phyloP scores from a whole-genome alignment of 2,888 invertebrate genomes.

The Sipha maydis region DNA sequence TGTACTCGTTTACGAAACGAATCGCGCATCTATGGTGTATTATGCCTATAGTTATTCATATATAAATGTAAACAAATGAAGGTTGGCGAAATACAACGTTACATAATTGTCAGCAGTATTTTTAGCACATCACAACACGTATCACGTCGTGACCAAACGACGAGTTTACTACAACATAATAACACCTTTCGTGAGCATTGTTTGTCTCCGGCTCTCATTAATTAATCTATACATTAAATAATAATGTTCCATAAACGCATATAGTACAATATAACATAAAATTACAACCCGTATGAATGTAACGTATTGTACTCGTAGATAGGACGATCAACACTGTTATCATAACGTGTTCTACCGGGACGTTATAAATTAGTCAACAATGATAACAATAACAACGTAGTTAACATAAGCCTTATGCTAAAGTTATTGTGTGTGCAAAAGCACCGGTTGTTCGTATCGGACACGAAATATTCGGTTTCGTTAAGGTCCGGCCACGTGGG shows the following conservation, averaged over 20 bases:
- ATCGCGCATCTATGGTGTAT: background rate
- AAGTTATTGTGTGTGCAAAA: constrained; percentile 6
- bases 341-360: background rate
- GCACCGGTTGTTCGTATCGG: background rate
- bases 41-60: background rate
- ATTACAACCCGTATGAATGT: too few species aligned
- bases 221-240: background rate
- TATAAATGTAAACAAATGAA: background rate
- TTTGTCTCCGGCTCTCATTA: background rate
- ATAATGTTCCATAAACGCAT: background rate
- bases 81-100: background rate
- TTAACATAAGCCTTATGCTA: constrained; percentile 34
- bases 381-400: constrained; percentile 22
- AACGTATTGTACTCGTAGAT: background rate
- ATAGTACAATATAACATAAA: too few species aligned
- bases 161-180: too few species aligned
- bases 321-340: too few species aligned
- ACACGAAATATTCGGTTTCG: constrained; percentile 34
- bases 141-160: too few species aligned
- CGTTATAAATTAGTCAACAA: constrained; percentile 27
- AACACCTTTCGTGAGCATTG: background rate
- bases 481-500: constrained; percentile 29
- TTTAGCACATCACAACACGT: too few species aligned
- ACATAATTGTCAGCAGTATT: too few species aligned
- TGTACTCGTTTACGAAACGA: background rate